Evolutionary conservation across 2,113 vertebrate species (phyloP).

Genomic region (Emydocephalus ijimae): DNA sequence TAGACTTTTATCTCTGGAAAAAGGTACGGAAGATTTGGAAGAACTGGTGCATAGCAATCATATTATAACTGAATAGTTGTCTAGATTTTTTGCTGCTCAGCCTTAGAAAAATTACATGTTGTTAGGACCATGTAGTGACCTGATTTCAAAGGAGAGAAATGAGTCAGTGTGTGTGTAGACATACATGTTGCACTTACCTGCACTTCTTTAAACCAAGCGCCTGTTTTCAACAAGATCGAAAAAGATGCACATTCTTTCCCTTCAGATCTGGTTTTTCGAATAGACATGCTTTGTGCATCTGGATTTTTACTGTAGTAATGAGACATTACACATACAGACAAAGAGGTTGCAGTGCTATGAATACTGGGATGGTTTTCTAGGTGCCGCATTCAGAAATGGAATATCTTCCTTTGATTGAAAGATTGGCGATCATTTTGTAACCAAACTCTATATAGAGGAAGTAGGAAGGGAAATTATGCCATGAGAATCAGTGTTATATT

Average conservation of each 20-base stretch:
- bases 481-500: background rate
- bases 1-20: background rate
- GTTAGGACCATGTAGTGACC: background rate
- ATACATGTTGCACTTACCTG: background rate
- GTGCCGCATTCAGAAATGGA: background rate
- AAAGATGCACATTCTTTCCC: background rate
- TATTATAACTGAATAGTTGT: background rate
- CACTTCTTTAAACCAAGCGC: background rate
- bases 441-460: background rate
- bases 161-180: background rate
- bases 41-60: background rate
- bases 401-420: background rate
- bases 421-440: background rate
- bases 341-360: conserved; percentile 17
- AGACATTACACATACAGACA: background rate
- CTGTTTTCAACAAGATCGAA: background rate
- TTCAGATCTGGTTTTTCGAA: background rate
- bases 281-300: background rate
- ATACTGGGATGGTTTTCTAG: background rate
- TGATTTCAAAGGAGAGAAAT: background rate
- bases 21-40: background rate
- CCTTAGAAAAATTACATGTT: background rate
- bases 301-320: background rate
- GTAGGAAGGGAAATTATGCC: background rate
- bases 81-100: background rate